Percentiles rank a stretch among this genome's conserved stretches.
Evolutionary conservation across 1,140 invertebrate species (phyloP).

Genomic region (Penaeus indicus): DNA sequence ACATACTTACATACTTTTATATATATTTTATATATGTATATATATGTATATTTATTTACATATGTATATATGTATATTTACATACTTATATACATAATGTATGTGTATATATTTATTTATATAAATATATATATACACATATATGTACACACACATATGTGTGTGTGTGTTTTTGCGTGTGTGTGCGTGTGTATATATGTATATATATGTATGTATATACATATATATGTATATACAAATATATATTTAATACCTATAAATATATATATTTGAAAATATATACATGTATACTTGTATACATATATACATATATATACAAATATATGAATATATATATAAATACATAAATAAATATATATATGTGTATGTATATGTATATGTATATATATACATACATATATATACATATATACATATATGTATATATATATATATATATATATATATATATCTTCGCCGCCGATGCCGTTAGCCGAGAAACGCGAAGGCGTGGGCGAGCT

Average conservation of each 20-base stretch:
- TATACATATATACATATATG: slow-evolving; percentile 24
- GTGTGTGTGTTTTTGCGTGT: background rate
- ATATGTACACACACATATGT: background rate
- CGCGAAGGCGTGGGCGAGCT: too few relatives aligned
- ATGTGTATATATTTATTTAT: too few relatives aligned
- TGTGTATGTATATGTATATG: background rate
- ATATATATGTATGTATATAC: background rate
- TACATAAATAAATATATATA: background rate
- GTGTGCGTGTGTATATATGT: too few relatives aligned
- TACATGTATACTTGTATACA: background rate
- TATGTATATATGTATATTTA: too few relatives aligned
- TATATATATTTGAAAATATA: slow-evolving; percentile 9
- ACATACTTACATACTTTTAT: too few relatives aligned
- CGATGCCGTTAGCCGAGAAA: background rate
- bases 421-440: slow-evolving; percentile 25
- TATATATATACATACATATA: slow-evolving; percentile 1
- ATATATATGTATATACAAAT: background rate
- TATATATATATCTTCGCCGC: background rate
- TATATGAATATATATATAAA: slow-evolving; percentile 10
- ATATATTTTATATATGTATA: too few relatives aligned
- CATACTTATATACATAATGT: too few relatives aligned
- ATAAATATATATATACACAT: too few relatives aligned
- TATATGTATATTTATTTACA: too few relatives aligned
- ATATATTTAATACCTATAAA: slow-evolving; percentile 13
- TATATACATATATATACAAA: background rate